These are phyloP conservation scores for Macroteleia sp. DNA, from an alignment of 2,888 invertebrate genomes.

Conservation along the genomic window DNA sequence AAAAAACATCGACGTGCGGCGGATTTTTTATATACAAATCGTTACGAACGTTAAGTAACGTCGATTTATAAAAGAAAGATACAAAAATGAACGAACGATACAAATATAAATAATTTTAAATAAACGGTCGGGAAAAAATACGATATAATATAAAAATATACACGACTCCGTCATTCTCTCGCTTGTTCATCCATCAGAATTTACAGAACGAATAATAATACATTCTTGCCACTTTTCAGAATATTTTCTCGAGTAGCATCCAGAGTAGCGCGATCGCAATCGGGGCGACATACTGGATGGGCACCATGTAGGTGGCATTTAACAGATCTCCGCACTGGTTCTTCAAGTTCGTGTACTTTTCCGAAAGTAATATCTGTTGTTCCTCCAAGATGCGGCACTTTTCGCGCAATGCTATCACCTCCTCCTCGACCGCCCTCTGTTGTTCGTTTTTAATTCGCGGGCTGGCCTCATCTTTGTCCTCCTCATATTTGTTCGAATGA, in stretches of 20 bases:
- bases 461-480: too few species aligned
- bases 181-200: slow-evolving; percentile 10
- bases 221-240: slow-evolving; percentile 70
- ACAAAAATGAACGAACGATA: slow-evolving; percentile 12
- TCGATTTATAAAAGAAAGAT: slow-evolving; percentile 21
- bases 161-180: slow-evolving; percentile 10
- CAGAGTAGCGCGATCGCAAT: slow-evolving; percentile 86
- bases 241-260: slow-evolving; percentile 85
- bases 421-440: slow-evolving; percentile 12
- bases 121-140: slow-evolving; percentile 17
- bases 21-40: slow-evolving; percentile 27
- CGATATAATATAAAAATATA: slow-evolving; percentile 41
- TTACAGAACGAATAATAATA: slow-evolving; percentile 23
- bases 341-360: slow-evolving; percentile 86
- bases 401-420: slow-evolving; percentile 85
- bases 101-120: slow-evolving; percentile 36
- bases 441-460: background rate
- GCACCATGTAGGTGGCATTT: slow-evolving; percentile 86
- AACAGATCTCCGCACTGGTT: slow-evolving; percentile 86
- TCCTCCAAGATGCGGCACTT: slow-evolving; percentile 88
- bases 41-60: slow-evolving; percentile 26
- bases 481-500: too few species aligned
- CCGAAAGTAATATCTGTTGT: slow-evolving; percentile 87
- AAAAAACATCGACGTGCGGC: slow-evolving; percentile 38
- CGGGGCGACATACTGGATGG: slow-evolving; percentile 86